Evolutionary conservation across 2,888 invertebrate species (phyloP).

Genomic region (Neoaliturus tenellus): DNA sequence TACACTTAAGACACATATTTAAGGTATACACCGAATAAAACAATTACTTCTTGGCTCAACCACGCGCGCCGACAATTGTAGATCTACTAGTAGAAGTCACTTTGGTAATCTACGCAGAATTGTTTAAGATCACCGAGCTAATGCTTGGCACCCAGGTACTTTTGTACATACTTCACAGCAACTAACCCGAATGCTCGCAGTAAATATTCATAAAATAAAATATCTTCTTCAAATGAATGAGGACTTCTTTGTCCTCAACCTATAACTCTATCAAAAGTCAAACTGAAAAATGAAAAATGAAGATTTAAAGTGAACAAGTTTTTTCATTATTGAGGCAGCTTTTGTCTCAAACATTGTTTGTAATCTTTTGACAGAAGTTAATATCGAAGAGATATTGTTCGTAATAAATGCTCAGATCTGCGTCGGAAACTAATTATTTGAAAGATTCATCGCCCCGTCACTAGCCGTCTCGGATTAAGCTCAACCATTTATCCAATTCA

Average conservation of each 20-base stretch:
- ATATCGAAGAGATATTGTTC: slow-evolving; percentile 29
- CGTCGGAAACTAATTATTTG: slow-evolving; percentile 12
- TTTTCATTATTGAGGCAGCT: slow-evolving; percentile 19
- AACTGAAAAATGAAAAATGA: slow-evolving; percentile 2
- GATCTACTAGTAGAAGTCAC: too few species aligned
- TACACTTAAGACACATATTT: too few species aligned
- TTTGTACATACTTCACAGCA: too few species aligned
- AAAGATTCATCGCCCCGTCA: slow-evolving; percentile 20
- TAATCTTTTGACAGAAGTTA: slow-evolving; percentile 35
- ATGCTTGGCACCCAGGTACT: too few species aligned
- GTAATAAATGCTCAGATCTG: slow-evolving; percentile 18
- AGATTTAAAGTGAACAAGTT: slow-evolving; percentile 14
- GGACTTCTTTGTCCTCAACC: not conserved
- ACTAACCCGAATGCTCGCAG: too few species aligned
- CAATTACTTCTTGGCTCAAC: too few species aligned
- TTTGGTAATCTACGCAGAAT: too few species aligned
- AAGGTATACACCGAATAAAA: too few species aligned
- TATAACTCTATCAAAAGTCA: not conserved
- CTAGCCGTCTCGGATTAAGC: not conserved
- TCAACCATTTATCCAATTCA: not conserved
- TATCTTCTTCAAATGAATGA: too few species aligned
- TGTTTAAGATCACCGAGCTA: too few species aligned
- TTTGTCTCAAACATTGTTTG: slow-evolving; percentile 24
- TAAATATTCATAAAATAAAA: too few species aligned
- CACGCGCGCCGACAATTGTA: too few species aligned